phyloP scores from a whole-genome alignment of 1,140 invertebrate genomes.

The Hypsibius dujardini region DNA sequence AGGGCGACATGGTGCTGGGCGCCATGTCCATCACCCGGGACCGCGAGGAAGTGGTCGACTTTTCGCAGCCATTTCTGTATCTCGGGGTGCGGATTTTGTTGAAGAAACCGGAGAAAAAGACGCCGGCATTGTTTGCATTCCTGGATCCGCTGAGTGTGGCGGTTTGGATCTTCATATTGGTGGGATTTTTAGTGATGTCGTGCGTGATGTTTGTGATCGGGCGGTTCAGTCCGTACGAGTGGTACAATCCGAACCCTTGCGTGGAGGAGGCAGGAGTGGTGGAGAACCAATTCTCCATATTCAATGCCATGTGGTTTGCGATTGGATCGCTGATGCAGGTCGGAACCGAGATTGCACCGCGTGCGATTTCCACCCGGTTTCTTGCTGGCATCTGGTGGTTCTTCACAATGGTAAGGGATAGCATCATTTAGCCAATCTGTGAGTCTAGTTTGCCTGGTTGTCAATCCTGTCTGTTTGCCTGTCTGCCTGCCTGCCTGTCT shows the following conservation, averaged over 20 bases:
- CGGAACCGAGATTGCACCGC: slow-evolving; percentile 60
- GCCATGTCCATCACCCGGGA: slow-evolving; percentile 33
- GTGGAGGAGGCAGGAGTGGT: slow-evolving; percentile 52
- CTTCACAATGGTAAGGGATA: slow-evolving; percentile 35
- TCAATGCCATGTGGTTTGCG: slow-evolving; percentile 54
- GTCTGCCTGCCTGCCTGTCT: too few relatives aligned
- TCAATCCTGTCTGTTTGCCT: neutral
- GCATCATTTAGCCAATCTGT: neutral
- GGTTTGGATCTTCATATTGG: slow-evolving; percentile 90
- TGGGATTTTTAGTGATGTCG: slow-evolving; percentile 77
- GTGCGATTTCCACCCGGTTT: slow-evolving; percentile 34
- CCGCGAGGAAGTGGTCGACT: slow-evolving; percentile 33
- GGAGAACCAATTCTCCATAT: slow-evolving; percentile 53
- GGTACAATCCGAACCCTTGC: slow-evolving; percentile 50
- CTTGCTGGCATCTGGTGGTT: slow-evolving; percentile 40
- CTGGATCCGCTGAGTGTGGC: slow-evolving; percentile 75
- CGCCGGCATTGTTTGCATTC: slow-evolving; percentile 77
- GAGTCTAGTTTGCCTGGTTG: neutral
- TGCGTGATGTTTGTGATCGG: slow-evolving; percentile 72
- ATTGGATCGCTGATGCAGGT: slow-evolving; percentile 51
- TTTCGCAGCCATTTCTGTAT: slow-evolving; percentile 35
- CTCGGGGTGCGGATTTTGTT: slow-evolving; percentile 64
- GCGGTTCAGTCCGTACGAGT: slow-evolving; percentile 43
- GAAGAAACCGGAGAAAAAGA: slow-evolving; percentile 69
- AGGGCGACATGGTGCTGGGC: slow-evolving; percentile 33